Base-by-base conservation (phyloP, 2,113 vertebrate species). In the Pedetes capensis region DNA sequence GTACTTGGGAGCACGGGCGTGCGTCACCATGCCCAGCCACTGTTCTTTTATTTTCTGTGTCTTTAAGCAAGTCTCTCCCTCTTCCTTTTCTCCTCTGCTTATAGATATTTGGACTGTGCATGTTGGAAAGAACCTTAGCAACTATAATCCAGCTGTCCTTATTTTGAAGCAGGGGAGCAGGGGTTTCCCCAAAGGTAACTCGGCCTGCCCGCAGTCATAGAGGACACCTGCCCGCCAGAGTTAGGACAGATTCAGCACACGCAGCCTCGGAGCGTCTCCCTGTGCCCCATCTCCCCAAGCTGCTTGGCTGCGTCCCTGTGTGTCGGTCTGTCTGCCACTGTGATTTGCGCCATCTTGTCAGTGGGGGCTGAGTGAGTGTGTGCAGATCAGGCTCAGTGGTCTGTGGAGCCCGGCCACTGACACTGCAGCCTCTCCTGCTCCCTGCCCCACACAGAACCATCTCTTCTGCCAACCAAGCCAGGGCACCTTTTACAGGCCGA, bases 221-320 rank as follows among this genome's bases (percentile, higher is more conserved):
- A 0, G 64, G 0, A 4, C 6, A 2, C 49, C 7, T 34, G n/a
- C 57, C 17, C 18, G 68, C 8, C 2, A 37, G 23, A 0, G 0
- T 57, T 11, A 25, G 29, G 47, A 34, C 9, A 2, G 87, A 76
- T 3, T 25, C 20, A 14, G 34, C 22, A 6, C 55, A 6, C 1
- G 8, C 0, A 23, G 34, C 20, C 8, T 12, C 66, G 0, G 20
- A 18, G 17, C 3, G 16, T 39, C 55, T 2, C 12, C 68, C 37
- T 16, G 8, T 2, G 23, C 72, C 59, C 32, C 11, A 2, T 8
- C 16, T 49, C 64, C 14, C 17, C 3, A 0, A 23, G 16, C 63
- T 5, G 3, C 53, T 13, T 14, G 22, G n/a, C 32, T 42, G 16
- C 23, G 61, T 69, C 71, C 69, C 47, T 66, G 55, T 29, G 2